Conservation (phyloP, 1,140 invertebrate genomes). For the Drosophila arawakana region DNA sequence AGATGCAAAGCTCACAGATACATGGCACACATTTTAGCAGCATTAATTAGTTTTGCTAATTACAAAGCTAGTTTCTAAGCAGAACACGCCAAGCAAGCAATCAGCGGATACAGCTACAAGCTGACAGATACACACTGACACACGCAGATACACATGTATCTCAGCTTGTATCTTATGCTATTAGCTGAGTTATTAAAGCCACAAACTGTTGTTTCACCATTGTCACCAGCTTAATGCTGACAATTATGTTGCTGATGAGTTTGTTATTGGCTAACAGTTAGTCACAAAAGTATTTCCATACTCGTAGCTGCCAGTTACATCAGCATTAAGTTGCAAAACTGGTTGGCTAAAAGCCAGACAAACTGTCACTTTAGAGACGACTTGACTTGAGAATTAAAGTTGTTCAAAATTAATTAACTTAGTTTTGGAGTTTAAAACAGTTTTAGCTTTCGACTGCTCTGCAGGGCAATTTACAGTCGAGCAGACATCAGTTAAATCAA, state of each 20-base stretch:
- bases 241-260: constrained; percentile 29
- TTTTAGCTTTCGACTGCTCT: too few species aligned
- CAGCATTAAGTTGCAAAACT: not conserved
- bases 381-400: too few species aligned
- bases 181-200: constrained; percentile 44
- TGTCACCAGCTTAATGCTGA: constrained; percentile 15
- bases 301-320: not conserved
- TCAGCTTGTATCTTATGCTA: constrained; percentile 1
- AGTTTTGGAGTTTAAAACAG: too few species aligned
- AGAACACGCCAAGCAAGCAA: not conserved
- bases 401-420: too few species aligned
- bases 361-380: constrained; percentile 1
- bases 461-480: too few species aligned
- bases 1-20: constrained; percentile 13
- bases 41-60: constrained; percentile 77
- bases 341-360: constrained; percentile 3
- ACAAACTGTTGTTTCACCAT: not conserved
- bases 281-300: not conserved
- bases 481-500: too few species aligned
- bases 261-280: constrained; percentile 65
- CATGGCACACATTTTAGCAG: constrained; percentile 57
- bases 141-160: constrained; percentile 4
- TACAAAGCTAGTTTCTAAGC: constrained; percentile 42
- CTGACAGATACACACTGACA: constrained; percentile 22
- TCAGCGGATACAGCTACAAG: constrained; percentile 44